Base-by-base conservation (phyloP, 1,140 invertebrate genomes). In the Drosophila ficusphila region DNA sequence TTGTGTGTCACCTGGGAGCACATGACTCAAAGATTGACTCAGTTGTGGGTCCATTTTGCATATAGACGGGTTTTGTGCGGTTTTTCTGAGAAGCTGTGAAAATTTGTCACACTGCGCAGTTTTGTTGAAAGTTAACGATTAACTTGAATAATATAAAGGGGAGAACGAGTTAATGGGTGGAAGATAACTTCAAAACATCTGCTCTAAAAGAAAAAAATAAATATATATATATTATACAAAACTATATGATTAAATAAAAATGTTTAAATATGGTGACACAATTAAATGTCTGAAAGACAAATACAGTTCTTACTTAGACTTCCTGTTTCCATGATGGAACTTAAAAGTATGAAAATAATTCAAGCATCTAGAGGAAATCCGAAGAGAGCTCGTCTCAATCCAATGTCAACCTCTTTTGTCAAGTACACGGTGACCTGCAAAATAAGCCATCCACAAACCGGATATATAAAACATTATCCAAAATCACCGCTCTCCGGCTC, bases 341-440 rank as follows among this genome's bases (percentile, higher is more conserved):
- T 64, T 0, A 25, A 19, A 18, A 11, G 1, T 14, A 31, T 8
- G 51, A 41, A 64, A 38, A 64, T 19, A 41, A 33, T 27, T 42
- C 46, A 33, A 16, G 19, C 34, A 27, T 21, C 14, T 27, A 21
- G 21, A 67, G 60, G 60, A 67, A 67, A 67, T 65, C 27, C 27
- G 16, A 27, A 51, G 62, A 65, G 64, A 68, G 51, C 46, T 68
- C 29, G 61, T 52, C 36, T 39, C 36, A 27, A 5, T 52, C 67
- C 64, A 68, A 68, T 68, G 64, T 68, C 64, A 68, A 67, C 64
- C 9, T 68, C 60, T 68, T 65, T 67, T 68, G 61, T 52, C 64
- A 68, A 68, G 64, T 68, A 68, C 64, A 68, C 36, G n/a, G 41
- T 67, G 64, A 68, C 64, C 64, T 68, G 64, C 64, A 68, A 68